phyloP scores from a whole-genome alignment of 2,888 invertebrate species.

The Hemaris fuciformis region DNA sequence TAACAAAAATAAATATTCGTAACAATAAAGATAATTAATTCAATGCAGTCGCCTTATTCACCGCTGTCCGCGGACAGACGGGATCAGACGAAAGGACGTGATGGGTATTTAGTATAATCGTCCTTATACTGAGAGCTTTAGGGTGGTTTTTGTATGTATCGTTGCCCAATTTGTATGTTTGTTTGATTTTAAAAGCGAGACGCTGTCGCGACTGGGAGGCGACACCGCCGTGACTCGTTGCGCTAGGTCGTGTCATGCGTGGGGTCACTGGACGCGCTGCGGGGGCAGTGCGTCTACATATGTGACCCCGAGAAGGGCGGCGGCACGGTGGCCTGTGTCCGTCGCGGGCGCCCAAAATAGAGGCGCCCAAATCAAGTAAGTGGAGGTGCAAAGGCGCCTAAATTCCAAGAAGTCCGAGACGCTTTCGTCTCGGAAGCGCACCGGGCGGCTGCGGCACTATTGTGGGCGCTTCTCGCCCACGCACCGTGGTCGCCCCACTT shows the following conservation, averaged over 20 bases:
- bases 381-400: no score
- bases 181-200: slow-evolving; percentile 27
- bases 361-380: no score
- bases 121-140: not conserved
- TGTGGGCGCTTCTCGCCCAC: no score
- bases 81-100: not conserved
- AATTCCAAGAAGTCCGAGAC: no score
- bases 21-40: slow-evolving; percentile 15
- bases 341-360: no score
- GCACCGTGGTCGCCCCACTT: no score
- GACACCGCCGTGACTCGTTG: slow-evolving; percentile 45
- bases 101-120: not conserved
- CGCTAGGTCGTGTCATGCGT: slow-evolving; percentile 43
- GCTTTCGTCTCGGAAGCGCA: no score
- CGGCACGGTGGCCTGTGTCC: no score
- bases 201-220: slow-evolving; percentile 40
- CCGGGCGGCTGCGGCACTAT: no score
- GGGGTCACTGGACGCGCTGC: no score
- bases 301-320: no score
- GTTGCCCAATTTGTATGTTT: slow-evolving; percentile 20
- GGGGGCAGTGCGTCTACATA: no score
- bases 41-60: slow-evolving; percentile 10
- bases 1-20: slow-evolving; percentile 11
- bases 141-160: not conserved
- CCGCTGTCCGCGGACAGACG: slow-evolving; percentile 9